phyloP scores from a whole-genome alignment of 2,113 vertebrate genomes.

The Anthoscopus minutus region DNA sequence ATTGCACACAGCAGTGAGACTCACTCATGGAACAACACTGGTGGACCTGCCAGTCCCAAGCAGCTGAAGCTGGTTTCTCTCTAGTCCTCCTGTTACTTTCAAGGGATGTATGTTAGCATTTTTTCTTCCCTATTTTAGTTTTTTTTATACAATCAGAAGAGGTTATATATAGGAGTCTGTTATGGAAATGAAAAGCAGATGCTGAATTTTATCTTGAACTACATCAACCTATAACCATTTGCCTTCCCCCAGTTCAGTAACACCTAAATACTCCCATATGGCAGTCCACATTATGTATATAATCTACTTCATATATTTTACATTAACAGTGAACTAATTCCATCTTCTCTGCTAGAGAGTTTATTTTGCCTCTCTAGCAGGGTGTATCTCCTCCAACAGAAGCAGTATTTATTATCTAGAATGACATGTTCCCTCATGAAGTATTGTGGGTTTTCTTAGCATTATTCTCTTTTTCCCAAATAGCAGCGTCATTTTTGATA shows the following conservation, averaged over 20 bases:
- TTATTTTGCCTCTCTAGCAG: background rate
- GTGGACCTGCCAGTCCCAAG: background rate
- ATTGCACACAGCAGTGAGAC: fast-evolving
- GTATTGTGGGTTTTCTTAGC: background rate
- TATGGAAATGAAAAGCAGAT: background rate
- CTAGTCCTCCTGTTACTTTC: background rate
- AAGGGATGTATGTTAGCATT: background rate
- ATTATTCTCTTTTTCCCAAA: background rate
- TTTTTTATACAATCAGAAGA: background rate
- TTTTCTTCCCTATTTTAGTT: background rate
- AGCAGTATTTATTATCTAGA: background rate
- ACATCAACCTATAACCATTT: background rate
- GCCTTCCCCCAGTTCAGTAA: background rate
- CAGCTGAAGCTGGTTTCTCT: background rate
- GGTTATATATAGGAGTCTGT: background rate
- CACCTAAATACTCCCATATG: background rate
- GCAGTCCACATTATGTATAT: background rate
- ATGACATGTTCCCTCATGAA: background rate
- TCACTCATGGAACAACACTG: background rate
- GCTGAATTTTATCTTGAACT: background rate
- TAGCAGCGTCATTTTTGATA: background rate
- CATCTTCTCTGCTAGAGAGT: background rate
- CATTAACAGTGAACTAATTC: background rate
- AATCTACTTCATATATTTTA: background rate
- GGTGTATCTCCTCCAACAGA: background rate